Base-by-base conservation (phyloP, 2,888 invertebrate species). In the Parasteatoda lunata region DNA sequence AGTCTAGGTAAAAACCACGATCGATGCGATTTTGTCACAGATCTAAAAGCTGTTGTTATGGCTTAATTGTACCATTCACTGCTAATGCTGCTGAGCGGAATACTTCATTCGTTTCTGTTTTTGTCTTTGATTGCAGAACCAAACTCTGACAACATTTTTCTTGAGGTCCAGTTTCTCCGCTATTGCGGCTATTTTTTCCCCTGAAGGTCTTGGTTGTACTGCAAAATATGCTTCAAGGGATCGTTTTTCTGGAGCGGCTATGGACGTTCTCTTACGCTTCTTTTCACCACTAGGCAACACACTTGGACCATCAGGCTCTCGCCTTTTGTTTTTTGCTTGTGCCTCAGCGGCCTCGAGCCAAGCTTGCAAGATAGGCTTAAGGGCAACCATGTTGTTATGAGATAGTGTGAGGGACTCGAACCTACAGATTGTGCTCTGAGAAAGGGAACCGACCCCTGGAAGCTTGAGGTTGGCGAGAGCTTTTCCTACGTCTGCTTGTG, bases 321-420 rank as follows among this genome's bases (percentile, higher is more conserved):
- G 48, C 6, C 93, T 51, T 59, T 89, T 89, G 75, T 87, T 89
- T 71, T 85, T 96, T 83, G 97, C 97, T 91, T 96, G 97, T 51
- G 97, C 97, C 89, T 98, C 99, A 13, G 98, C 99, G 92, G 98
- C 98, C 91, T 98, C 98, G 72, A 99, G 94, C 99, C 99, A 99
- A 89, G 98, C 98, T 91, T 99, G 99, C 71, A 99, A 94, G 89
- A 99, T 99, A 52, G 99, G 99, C 92, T 99, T 99, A 85, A 99
- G 94, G n/a, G 99, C 99, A 91, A 99, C 99, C 99, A 99, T 99
- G 93, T 99, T 99, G 93, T 99, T 99, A 93, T 99, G 99, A 89
- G 98, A 98, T 83, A 99, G 94, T 13, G 99, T 99, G 89, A 99
- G 94, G 88, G 98, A 98, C 93, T 99, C 99, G 93, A 99, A 99